phyloP scores from a whole-genome alignment of 2,113 vertebrate species.

The Apaloderma vittatum region DNA sequence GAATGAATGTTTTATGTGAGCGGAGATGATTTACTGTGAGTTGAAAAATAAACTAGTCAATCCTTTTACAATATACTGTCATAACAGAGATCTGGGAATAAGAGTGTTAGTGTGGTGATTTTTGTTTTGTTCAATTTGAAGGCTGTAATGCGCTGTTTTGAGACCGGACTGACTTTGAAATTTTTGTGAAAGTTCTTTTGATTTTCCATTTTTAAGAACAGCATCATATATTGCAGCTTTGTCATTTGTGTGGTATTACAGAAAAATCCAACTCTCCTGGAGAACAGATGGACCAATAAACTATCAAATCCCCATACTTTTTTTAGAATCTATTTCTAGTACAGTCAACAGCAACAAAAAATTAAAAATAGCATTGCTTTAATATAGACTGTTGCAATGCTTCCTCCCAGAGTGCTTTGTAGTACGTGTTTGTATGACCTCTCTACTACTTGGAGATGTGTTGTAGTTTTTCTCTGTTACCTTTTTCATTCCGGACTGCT shows the following conservation, averaged over 20 bases:
- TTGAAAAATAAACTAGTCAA: constrained; percentile 25
- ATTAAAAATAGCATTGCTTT: constrained; percentile 3
- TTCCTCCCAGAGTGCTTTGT: neutral
- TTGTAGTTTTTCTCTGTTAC: neutral
- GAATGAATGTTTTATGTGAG: neutral
- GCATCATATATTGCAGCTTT: neutral
- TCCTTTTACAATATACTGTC: neutral
- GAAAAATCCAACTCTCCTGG: neutral
- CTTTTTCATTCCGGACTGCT: neutral
- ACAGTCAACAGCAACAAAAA: constrained; percentile 1
- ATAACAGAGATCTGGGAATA: neutral
- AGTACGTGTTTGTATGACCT: neutral
- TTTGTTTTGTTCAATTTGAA: neutral
- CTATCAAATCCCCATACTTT: neutral
- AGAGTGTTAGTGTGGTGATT: neutral
- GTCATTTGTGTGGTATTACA: neutral
- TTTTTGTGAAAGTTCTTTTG: neutral
- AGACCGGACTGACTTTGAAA: neutral
- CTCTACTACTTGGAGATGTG: neutral
- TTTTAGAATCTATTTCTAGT: constrained; percentile 46
- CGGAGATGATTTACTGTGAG: constrained; percentile 5
- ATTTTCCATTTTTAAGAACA: neutral
- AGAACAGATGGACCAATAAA: constrained; percentile 47
- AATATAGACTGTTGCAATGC: neutral
- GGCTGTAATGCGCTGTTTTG: neutral